phyloP scores from a whole-genome alignment of 2,113 vertebrate genomes.

The Aegotheles bennettii region DNA sequence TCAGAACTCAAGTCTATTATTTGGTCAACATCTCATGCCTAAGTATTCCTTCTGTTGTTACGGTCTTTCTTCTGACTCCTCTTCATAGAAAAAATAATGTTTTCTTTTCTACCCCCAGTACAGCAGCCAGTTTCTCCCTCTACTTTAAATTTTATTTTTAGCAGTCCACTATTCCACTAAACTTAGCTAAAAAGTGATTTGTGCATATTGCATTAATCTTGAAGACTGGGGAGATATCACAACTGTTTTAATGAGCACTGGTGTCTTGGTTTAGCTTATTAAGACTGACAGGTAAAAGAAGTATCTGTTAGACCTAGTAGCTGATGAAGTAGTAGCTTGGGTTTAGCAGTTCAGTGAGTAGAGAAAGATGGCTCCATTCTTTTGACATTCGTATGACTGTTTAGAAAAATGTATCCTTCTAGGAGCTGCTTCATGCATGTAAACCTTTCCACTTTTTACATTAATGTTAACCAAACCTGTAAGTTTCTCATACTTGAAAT shows the following conservation, averaged over 20 bases:
- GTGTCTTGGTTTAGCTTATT: neutral
- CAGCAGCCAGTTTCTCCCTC: neutral
- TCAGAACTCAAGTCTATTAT: neutral
- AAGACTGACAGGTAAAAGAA: neutral
- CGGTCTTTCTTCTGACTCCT: neutral
- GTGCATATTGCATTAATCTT: neutral
- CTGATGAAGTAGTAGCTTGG: neutral
- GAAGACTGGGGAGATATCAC: neutral
- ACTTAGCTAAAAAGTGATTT: neutral
- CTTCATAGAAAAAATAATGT: neutral
- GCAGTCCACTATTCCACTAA: neutral
- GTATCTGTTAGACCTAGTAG: neutral
- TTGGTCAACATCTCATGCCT: neutral
- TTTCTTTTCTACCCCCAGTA: neutral
- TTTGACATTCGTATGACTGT: neutral
- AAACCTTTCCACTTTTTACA: neutral
- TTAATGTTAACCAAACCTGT: neutral
- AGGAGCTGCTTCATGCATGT: neutral
- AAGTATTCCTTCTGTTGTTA: neutral
- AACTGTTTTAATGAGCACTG: neutral
- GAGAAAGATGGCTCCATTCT: neutral
- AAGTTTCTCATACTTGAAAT: neutral
- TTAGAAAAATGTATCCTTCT: neutral
- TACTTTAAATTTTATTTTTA: neutral
- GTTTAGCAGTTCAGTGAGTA: neutral